phyloP scores from a whole-genome alignment of 1,140 invertebrate species.

The Oedothorax gibbosus region DNA sequence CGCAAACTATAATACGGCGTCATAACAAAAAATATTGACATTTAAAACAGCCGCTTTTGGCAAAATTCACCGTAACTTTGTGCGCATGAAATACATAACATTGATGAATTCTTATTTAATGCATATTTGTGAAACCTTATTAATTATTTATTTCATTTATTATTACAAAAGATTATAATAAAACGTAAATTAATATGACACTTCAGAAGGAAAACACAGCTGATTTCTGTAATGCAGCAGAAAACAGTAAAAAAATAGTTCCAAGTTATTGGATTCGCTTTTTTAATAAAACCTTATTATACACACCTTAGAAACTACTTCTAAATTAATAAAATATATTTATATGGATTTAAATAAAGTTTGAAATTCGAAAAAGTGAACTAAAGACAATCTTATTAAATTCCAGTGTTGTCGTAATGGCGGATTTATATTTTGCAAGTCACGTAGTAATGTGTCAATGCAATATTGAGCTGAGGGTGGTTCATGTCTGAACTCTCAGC shows the following conservation, averaged over 20 bases:
- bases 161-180: conserved; percentile 23
- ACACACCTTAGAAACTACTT: too few species aligned
- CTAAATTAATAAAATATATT: too few species aligned
- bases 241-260: conserved; percentile 47
- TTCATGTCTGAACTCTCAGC: conserved; percentile 58
- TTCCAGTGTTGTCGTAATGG: conserved; percentile 52
- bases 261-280: background rate
- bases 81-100: too few species aligned
- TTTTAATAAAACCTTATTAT: background rate
- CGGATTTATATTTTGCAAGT: conserved; percentile 49
- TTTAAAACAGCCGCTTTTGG: conserved; percentile 31
- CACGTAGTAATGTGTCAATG: conserved; percentile 35
- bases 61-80: conserved; percentile 4
- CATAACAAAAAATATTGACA: background rate
- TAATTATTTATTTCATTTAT: conserved; percentile 14
- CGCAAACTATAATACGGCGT: conserved; percentile 7
- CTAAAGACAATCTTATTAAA: background rate
- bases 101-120: background rate
- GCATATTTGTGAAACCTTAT: background rate
- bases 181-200: conserved; percentile 35
- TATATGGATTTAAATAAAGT: too few species aligned
- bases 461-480: conserved; percentile 59
- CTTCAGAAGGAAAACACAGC: conserved; percentile 54
- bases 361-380: background rate
- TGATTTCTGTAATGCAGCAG: conserved; percentile 53